Evolutionary conservation across 2,113 vertebrate species (phyloP).

Genomic region (Acrocephalus arundinaceus): DNA sequence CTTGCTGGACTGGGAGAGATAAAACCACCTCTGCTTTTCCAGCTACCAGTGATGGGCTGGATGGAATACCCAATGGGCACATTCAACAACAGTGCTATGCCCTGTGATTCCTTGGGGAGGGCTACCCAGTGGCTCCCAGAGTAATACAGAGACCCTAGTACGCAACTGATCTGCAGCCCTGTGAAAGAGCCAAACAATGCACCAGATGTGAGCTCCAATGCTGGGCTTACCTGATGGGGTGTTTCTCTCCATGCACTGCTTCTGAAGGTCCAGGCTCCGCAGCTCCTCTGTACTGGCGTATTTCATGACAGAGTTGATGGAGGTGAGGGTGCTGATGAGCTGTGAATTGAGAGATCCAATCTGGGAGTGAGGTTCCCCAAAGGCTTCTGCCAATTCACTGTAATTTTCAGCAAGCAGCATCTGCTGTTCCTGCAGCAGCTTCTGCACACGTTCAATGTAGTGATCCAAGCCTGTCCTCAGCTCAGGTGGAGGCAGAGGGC

Average conservation of each 20-base stretch:
- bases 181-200: rapidly evolving
- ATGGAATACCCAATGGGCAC: rapidly evolving
- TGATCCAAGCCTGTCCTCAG: conserved; percentile 83
- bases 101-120: rapidly evolving
- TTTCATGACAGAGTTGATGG: conserved; percentile 93
- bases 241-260: conserved; percentile 39
- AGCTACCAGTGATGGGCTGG: background rate
- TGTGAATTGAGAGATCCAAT: conserved; percentile 93
- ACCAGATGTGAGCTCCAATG: rapidly evolving
- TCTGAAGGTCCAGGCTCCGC: conserved; percentile 72
- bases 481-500: conserved; percentile 45
- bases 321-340: conserved; percentile 91
- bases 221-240: conserved; percentile 53
- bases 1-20: background rate
- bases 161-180: background rate
- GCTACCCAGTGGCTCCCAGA: background rate
- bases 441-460: conserved; percentile 93
- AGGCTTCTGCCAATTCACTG: conserved; percentile 91
- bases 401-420: conserved; percentile 94
- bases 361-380: conserved; percentile 90
- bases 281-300: conserved; percentile 83
- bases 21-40: background rate
- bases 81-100: rapidly evolving
- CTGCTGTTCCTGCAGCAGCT: conserved; percentile 93
- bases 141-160: background rate